phyloP scores from a whole-genome alignment of 2,113 vertebrate species.

The Phrynosoma platyrhinos region DNA sequence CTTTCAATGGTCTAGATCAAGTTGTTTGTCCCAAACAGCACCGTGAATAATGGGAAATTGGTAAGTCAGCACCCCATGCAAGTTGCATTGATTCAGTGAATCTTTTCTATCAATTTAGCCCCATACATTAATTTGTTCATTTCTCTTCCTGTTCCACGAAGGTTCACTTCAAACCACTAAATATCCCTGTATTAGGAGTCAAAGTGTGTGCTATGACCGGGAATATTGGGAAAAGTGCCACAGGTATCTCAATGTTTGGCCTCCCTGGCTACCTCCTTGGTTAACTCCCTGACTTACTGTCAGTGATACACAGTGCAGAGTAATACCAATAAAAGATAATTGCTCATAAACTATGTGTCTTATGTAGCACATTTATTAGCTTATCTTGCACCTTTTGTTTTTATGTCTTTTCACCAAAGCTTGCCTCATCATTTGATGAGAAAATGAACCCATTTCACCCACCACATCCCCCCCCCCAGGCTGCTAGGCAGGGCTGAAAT shows the following conservation, averaged over 20 bases:
- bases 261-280: slow-evolving; percentile 13
- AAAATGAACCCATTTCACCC: slow-evolving; percentile 47
- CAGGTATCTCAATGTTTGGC: slow-evolving; percentile 56
- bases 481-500: slow-evolving; percentile 25
- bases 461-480: slow-evolving; percentile 49
- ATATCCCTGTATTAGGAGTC: slow-evolving; percentile 68
- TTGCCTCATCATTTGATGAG: slow-evolving; percentile 28
- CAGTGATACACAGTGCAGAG: slow-evolving; percentile 40
- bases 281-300: slow-evolving; percentile 59
- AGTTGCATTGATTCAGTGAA: too few relatives aligned
- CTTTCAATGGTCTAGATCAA: too few relatives aligned
- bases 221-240: slow-evolving; percentile 51
- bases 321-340: slow-evolving; percentile 42
- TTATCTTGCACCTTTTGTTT: slow-evolving; percentile 40
- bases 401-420: slow-evolving; percentile 54
- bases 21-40: too few relatives aligned
- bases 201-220: slow-evolving; percentile 48
- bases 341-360: slow-evolving; percentile 49
- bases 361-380: slow-evolving; percentile 36
- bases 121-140: slow-evolving; percentile 30
- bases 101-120: too few relatives aligned
- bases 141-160: slow-evolving; percentile 50
- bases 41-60: too few relatives aligned
- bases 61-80: too few relatives aligned
- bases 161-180: slow-evolving; percentile 60